These are phyloP conservation scores for Alauda arvensis DNA, from an alignment of 2,797 vertebrate genomes.

Conservation along the genomic window DNA sequence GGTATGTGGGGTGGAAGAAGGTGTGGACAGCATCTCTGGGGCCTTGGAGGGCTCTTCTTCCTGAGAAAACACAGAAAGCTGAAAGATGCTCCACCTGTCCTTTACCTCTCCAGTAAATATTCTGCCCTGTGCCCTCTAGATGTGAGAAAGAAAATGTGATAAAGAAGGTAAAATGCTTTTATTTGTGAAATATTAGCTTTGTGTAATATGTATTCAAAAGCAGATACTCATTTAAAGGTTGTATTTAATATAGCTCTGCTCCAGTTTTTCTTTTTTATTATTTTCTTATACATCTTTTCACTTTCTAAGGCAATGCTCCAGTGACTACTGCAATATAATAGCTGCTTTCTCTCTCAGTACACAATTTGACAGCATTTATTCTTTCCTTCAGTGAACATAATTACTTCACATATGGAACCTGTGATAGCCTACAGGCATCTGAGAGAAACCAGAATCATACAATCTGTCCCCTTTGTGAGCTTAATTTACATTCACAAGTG, in stretches of 20 bases:
- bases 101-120: conserved; percentile 1
- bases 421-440: conserved; percentile 83
- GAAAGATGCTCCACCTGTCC: not conserved
- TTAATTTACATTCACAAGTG: conserved; percentile 81
- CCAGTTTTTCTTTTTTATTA: conserved; percentile 64
- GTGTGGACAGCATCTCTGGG: not conserved
- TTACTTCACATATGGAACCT: conserved; percentile 87
- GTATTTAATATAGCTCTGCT: conserved; percentile 69
- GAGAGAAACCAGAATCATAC: conserved; percentile 78
- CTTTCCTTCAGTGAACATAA: conserved; percentile 85
- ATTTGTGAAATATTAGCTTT: conserved; percentile 58
- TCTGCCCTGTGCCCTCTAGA: conserved; percentile 38
- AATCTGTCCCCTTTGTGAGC: conserved; percentile 82
- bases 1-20: not conserved
- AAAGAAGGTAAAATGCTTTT: conserved; percentile 16
- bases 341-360: conserved; percentile 77
- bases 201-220: conserved; percentile 68
- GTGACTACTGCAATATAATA: conserved; percentile 78
- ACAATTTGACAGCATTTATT: conserved; percentile 85
- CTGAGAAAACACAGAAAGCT: not conserved
- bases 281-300: conserved; percentile 73
- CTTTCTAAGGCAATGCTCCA: conserved; percentile 75
- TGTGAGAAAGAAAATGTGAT: conserved; percentile 20
- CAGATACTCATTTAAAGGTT: conserved; percentile 66
- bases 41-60: not conserved